Evolutionary conservation across 2,797 vertebrate genomes (phyloP).

Genomic region (Darevskia nairensis): DNA sequence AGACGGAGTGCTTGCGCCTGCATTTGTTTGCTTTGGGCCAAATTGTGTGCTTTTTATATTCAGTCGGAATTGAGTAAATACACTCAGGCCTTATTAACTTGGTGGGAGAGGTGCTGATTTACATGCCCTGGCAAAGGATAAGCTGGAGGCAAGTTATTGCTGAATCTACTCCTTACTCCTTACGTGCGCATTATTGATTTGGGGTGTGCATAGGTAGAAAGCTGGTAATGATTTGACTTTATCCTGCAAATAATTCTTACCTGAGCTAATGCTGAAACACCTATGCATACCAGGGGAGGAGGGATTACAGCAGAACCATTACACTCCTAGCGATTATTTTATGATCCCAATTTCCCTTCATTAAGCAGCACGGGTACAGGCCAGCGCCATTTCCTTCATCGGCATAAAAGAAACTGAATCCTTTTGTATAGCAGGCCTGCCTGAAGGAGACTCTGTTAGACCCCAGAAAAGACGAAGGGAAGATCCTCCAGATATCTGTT

Average conservation of each 20-base stretch:
- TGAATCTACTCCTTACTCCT: conserved; percentile 20
- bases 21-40: conserved; percentile 38
- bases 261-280: background rate
- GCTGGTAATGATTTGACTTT: conserved; percentile 17
- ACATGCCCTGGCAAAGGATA: background rate
- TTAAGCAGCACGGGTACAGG: background rate
- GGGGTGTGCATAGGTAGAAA: conserved; percentile 14
- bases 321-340: background rate
- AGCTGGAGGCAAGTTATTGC: conserved; percentile 28
- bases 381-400: background rate
- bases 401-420: background rate
- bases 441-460: background rate
- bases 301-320: background rate
- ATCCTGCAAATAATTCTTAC: conserved; percentile 14
- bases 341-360: background rate
- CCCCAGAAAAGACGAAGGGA: no score
- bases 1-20: conserved; percentile 52
- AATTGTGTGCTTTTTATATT: conserved; percentile 27
- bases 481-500: background rate
- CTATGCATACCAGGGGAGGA: background rate
- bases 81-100: conserved; percentile 32
- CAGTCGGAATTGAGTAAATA: conserved; percentile 14
- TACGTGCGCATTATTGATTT: conserved; percentile 26
- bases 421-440: background rate
- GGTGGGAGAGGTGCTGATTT: conserved; percentile 13